phyloP scores from a whole-genome alignment of 2,888 invertebrate genomes.

The Mimachlamys varia region DNA sequence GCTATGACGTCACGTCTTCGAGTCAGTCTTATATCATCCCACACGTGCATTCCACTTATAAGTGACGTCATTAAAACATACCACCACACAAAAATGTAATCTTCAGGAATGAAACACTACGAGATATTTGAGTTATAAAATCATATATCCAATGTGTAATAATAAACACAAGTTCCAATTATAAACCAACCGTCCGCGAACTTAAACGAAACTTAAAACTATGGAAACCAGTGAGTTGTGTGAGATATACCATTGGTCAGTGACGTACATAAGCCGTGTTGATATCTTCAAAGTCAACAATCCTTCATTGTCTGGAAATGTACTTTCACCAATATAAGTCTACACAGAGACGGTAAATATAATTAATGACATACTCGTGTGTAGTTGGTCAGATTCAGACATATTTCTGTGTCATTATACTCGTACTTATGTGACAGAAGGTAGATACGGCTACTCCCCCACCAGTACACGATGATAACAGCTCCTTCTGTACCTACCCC shows the following conservation, averaged over 20 bases:
- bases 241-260: background rate
- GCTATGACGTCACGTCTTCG: background rate
- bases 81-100: background rate
- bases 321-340: background rate
- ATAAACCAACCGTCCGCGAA: background rate
- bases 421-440: slow-evolving; percentile 4
- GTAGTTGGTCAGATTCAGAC: background rate
- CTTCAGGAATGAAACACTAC: background rate
- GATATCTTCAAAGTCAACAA: background rate
- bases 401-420: background rate
- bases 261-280: background rate
- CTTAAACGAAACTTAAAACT: background rate
- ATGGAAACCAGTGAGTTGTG: background rate
- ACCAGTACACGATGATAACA: slow-evolving; percentile 20
- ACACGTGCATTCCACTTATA: background rate
- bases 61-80: slow-evolving; percentile 17
- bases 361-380: background rate
- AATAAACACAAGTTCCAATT: background rate
- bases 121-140: background rate
- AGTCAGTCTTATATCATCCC: slow-evolving; percentile 21
- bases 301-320: background rate
- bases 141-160: background rate
- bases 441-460: slow-evolving; percentile 28
- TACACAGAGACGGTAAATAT: background rate
- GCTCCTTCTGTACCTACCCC: slow-evolving; percentile 44